Base-by-base conservation (phyloP, 2,113 vertebrate species). In the Centrocercus urophasianus region DNA sequence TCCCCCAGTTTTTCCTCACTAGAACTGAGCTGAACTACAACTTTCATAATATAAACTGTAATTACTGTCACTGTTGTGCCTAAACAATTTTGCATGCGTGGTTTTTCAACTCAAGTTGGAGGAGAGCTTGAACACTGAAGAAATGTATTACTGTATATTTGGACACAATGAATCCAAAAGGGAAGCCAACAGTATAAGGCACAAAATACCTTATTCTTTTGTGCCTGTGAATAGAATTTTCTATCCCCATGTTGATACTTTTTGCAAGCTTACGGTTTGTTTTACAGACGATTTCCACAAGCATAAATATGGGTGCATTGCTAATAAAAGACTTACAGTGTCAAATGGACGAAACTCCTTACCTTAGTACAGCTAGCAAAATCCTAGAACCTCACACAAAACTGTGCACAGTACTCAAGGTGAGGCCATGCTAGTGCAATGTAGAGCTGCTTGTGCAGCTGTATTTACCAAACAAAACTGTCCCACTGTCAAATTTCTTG, bases 11-110 rank as follows among this genome's bases (percentile, higher is more conserved):
- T 63, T n/a, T 76, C 60, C 83, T 57, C 36, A n/a, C 64, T 52
- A 77, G 30, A 66, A n/a, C 18, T 88, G 72, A 90, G 22, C 48
- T 88, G 43, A 40, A 80, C 47, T 76, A 38, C 75, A 73, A 22
- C 43, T 18, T 52, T 90, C 19, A 83, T 30, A 57, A 71, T 54
- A 86, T 34, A 70, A 77, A 45, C 50, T 54, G 36, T 48, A 70
- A 80, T 73, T 40, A 80, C 70, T 63, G 13, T n/a, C 50, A 67
- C 74, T 83, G 80, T 43, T 71, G 19, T 67, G n/a, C 30, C 50
- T 34, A 64, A 83, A 66, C 43, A n/a, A 12, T 74, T 83, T 66
- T 59, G 6, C 56, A 66, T 14, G 12, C 48, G 54, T 36, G 56
- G 9, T 83, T 93, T 92, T 22, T 15, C 77, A 90, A 18, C 4